Base-by-base conservation (phyloP, 2,888 invertebrate genomes). In the Cacoxenus indagator region DNA sequence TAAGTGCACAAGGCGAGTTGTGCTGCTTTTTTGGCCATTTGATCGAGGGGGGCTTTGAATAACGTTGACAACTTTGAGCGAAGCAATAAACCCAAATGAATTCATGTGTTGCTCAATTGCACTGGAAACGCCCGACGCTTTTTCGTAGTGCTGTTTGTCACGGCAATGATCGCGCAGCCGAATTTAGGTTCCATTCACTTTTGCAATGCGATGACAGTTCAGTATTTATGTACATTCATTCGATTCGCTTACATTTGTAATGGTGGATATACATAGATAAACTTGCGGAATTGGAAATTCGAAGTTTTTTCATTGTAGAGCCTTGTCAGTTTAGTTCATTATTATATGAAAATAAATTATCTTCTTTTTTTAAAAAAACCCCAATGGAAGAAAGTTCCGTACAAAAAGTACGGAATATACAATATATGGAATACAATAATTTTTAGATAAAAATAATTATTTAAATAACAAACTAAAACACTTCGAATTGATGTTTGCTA, bases 161-260 rank as follows among this genome's bases (percentile, higher is more conserved):
- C 51, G 9, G 19, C 51, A 51, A 51, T 51, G 5, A 14, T 51
- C 22, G 22, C 51, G 2, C 37, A 37, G 37, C 5, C 17, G 29
- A n/a, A 14, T 29, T 57, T 57, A 27, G 57, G 29, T 57, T 57
- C 61, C 61, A 62, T 62, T 62, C 61, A 62, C 61, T 62, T 62
- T 62, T 45, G 43, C 26, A 43, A 45, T 45, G 45, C 43, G n/a
- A 62, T 45, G 61, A 45, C 45, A 26, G 45, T 62, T 62, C 51
- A 22, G 22, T 51, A 51, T 51, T 51, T 31, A 31, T 31, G 31
- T 31, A 31, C 31, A 31, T 31, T 11, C 37, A 37, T 37, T 37
- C 37, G 37, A 37, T 37, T 37, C 37, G 37, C 14, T 14, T 14
- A 37, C 37, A 37, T 37, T 11, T 37, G 37, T 1, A 37, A 37